Evolutionary conservation across 2,797 vertebrate genomes (phyloP).

Genomic region (Parauchenoglanis punctatus): DNA sequence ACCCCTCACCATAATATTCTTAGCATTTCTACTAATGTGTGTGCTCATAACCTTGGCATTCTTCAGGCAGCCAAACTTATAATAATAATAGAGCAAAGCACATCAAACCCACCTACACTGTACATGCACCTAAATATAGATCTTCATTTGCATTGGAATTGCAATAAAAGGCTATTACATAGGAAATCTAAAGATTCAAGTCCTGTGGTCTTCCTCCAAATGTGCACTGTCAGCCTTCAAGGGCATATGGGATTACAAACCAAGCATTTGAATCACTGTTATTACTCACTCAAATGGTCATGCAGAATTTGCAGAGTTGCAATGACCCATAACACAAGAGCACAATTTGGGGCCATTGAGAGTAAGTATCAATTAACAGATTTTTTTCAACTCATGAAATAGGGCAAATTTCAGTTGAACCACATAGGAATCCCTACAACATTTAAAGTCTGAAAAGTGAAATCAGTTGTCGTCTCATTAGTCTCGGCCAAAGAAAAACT

Average conservation of each 20-base stretch:
- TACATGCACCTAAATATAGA: constrained; percentile 4
- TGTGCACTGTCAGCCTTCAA: not conserved
- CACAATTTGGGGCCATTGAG: not conserved
- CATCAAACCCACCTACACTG: constrained; percentile 2
- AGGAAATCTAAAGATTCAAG: not conserved
- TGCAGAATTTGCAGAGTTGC: not conserved
- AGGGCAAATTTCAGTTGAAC: not conserved
- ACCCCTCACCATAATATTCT: constrained; percentile 24
- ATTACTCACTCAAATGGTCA: not conserved
- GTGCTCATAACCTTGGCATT: constrained; percentile 20
- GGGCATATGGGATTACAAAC: constrained; percentile 3
- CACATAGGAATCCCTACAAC: not conserved
- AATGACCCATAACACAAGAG: not conserved
- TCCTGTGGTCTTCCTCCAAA: not conserved
- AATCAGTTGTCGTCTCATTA: not conserved
- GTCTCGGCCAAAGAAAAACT: not conserved
- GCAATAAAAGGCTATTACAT: not conserved
- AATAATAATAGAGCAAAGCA: constrained; percentile 9
- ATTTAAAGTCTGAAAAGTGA: not conserved
- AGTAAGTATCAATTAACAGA: not conserved
- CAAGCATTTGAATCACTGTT: not conserved
- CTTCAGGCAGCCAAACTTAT: constrained; percentile 12
- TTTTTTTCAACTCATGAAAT: not conserved
- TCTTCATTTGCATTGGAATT: constrained; percentile 6
- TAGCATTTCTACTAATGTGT: constrained; percentile 24